These are phyloP conservation scores for Melinaea menophilus DNA, from an alignment of 2,888 invertebrate genomes.

Conservation along the genomic window DNA sequence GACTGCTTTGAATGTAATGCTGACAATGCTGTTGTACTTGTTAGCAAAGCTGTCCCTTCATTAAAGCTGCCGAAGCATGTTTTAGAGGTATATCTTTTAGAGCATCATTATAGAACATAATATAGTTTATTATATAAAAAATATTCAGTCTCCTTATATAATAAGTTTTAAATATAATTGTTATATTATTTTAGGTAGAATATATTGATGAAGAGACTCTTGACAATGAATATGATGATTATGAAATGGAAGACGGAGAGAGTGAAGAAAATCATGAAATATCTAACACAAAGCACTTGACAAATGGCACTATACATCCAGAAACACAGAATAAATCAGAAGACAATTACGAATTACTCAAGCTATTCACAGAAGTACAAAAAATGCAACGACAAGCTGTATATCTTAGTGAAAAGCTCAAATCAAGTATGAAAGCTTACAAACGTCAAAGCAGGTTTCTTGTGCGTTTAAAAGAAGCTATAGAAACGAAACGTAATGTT, in stretches of 20 bases:
- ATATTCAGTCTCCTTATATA: background rate
- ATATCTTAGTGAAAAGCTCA: constrained; percentile 57
- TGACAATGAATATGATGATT: constrained; percentile 56
- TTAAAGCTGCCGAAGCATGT: constrained; percentile 67
- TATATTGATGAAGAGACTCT: constrained; percentile 70
- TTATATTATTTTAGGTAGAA: constrained; percentile 54
- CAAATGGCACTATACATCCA: constrained; percentile 24
- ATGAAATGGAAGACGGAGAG: constrained; percentile 47
- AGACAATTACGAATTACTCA: constrained; percentile 52
- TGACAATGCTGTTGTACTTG: constrained; percentile 55
- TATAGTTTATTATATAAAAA: background rate
- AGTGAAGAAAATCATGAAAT: constrained; percentile 29
- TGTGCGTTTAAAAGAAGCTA: constrained; percentile 53
- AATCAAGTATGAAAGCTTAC: constrained; percentile 57
- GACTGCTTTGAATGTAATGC: constrained; percentile 65
- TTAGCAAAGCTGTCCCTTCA: constrained; percentile 65
- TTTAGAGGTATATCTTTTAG: constrained; percentile 51
- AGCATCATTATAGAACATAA: background rate
- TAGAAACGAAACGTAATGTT: constrained; percentile 61
- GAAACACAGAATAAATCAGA: constrained; percentile 20
- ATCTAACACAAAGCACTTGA: constrained; percentile 22
- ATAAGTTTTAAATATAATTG: constrained; percentile 9
- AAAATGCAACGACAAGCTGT: constrained; percentile 61
- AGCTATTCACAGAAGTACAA: constrained; percentile 66
- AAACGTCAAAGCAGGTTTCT: constrained; percentile 59